Evolutionary conservation across 2,888 invertebrate species (phyloP).

Genomic region (Agapetus fuscipes): DNA sequence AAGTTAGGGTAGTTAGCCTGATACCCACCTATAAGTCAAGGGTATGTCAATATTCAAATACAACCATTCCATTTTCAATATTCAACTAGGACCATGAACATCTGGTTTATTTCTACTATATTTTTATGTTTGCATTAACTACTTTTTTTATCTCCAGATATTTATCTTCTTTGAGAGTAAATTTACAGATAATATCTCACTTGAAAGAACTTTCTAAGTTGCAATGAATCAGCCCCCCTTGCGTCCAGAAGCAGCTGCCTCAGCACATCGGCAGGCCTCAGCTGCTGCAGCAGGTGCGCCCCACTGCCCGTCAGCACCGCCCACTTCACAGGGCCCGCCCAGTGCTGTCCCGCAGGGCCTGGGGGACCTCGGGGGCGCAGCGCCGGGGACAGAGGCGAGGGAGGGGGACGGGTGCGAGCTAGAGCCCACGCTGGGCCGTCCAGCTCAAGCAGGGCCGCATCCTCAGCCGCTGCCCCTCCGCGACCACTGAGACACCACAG

Average conservation of each 20-base stretch:
- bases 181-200: too few relatives aligned
- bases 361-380: conserved; percentile 37
- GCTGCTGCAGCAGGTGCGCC: conserved; percentile 71
- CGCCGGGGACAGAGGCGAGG: conserved; percentile 32
- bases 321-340: conserved; percentile 63
- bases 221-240: conserved; percentile 77
- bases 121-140: too few relatives aligned
- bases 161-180: too few relatives aligned
- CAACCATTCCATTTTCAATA: too few relatives aligned
- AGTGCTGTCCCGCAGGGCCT: conserved; percentile 59
- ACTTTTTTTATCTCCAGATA: too few relatives aligned
- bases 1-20: too few relatives aligned
- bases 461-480: conserved; percentile 59
- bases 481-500: conserved; percentile 38
- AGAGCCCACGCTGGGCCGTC: conserved; percentile 89
- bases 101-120: too few relatives aligned
- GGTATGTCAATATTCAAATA: too few relatives aligned
- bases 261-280: conserved; percentile 82
- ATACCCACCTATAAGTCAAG: too few relatives aligned
- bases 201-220: conserved; percentile 77
- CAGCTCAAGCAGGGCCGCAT: conserved; percentile 65
- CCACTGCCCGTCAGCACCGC: conserved; percentile 84
- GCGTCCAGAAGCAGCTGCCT: conserved; percentile 71
- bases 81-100: too few relatives aligned
- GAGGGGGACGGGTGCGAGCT: conserved; percentile 31